Percentiles rank a stretch among this genome's conserved stretches.
These are phyloP conservation scores for Zygogramma bicolorata DNA, from an alignment of 2,888 invertebrate species.

Conservation along the genomic window DNA sequence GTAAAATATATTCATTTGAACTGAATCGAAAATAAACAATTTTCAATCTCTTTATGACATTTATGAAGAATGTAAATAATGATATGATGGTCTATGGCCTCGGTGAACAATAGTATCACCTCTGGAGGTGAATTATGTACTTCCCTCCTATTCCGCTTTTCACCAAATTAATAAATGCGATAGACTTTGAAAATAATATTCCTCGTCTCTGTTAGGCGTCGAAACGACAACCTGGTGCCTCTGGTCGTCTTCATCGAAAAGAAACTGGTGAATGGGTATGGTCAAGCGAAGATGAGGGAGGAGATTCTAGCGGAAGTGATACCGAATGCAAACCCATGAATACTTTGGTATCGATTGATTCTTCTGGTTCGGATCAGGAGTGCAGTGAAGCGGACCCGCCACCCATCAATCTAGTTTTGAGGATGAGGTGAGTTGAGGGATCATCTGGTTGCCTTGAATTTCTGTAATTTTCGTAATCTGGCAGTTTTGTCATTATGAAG, in stretches of 20 bases:
- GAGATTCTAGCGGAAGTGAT: conserved; percentile 70
- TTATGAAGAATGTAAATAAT: too few relatives aligned
- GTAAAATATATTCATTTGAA: too few relatives aligned
- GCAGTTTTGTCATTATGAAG: not conserved
- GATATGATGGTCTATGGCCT: too few relatives aligned
- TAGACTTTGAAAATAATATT: too few relatives aligned
- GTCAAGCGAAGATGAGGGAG: conserved; percentile 92
- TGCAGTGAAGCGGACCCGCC: conserved; percentile 61
- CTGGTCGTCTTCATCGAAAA: conserved; percentile 88
- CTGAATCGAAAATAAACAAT: too few relatives aligned
- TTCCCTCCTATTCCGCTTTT: too few relatives aligned
- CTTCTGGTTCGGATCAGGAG: conserved; percentile 66
- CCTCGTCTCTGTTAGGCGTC: conserved; percentile 70
- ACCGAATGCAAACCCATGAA: conserved; percentile 68
- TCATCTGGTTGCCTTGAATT: not conserved
- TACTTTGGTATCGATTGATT: conserved; percentile 64
- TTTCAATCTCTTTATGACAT: too few relatives aligned
- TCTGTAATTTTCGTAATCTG: too few relatives aligned
- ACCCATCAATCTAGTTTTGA: conserved; percentile 84
- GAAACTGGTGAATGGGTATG: conserved; percentile 99
- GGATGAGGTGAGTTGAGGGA: conserved; percentile 77
- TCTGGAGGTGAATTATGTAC: too few relatives aligned
- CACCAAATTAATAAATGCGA: not conserved
- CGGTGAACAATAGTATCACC: too few relatives aligned
- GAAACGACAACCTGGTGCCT: conserved; percentile 87